A percentile compares a stretch with the other conserved stretches of the same genome.
phyloP scores from a whole-genome alignment of 2,888 invertebrate genomes.

The Piscicola geometra region DNA sequence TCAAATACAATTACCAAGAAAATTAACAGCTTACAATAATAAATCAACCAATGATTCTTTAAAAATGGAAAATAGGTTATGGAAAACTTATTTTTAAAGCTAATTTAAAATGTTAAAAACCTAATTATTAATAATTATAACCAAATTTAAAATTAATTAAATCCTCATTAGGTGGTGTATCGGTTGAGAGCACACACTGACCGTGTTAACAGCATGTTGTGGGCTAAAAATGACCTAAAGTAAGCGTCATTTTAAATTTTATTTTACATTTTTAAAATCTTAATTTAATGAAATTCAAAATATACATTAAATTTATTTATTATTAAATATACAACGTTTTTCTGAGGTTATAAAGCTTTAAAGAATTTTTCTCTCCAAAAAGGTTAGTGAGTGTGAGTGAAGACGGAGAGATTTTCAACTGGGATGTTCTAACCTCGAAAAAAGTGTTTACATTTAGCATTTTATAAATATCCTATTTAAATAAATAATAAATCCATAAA shows the following conservation, averaged over 20 bases:
- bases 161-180: neutral
- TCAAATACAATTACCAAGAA: too few species aligned
- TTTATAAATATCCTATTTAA: too few species aligned
- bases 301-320: too few species aligned
- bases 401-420: constrained; percentile 28
- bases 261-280: too few species aligned
- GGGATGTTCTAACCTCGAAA: constrained; percentile 25
- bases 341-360: too few species aligned
- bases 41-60: neutral
- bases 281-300: too few species aligned
- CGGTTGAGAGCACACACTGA: constrained; percentile 23
- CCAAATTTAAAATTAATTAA: neutral
- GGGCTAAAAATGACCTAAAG: constrained; percentile 24
- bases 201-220: constrained; percentile 26
- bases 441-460: too few species aligned
- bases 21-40: too few species aligned
- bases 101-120: neutral
- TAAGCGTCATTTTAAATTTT: neutral
- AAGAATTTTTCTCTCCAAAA: too few species aligned
- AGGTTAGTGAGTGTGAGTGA: constrained; percentile 29
- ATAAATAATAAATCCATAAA: too few species aligned
- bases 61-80: neutral
- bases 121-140: neutral
- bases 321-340: too few species aligned
- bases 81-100: neutral